Evolutionary conservation across 2,113 vertebrate species (phyloP).

Genomic region (Garra rufa): DNA sequence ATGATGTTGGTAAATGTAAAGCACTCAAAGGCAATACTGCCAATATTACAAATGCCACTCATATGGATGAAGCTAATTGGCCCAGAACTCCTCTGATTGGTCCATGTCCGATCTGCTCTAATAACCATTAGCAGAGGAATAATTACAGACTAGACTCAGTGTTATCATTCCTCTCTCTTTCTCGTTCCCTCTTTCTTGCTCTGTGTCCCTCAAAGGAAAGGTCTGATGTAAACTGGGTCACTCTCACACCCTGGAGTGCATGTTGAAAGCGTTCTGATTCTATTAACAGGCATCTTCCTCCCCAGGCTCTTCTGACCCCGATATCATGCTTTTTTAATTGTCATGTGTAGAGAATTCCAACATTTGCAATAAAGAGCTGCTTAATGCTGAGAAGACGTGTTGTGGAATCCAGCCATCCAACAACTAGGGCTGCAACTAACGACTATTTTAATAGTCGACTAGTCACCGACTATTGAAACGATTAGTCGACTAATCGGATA

Average conservation of each 20-base stretch:
- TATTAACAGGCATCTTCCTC: slow-evolving; percentile 45
- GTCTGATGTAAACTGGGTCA: slow-evolving; percentile 54
- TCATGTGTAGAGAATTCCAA: not conserved
- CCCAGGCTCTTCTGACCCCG: slow-evolving; percentile 37
- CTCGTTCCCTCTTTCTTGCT: not conserved
- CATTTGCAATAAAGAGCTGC: not conserved
- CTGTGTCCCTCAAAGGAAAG: slow-evolving; percentile 8
- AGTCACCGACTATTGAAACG: no score
- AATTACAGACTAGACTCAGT: slow-evolving; percentile 6
- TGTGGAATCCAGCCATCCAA: not conserved
- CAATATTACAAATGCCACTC: not conserved
- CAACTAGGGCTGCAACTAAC: no score
- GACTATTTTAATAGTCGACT: no score
- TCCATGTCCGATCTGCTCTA: slow-evolving; percentile 1
- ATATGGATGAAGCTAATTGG: not conserved
- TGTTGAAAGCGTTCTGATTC: slow-evolving; percentile 41
- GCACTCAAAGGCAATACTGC: not conserved
- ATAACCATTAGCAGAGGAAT: not conserved
- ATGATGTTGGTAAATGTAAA: not conserved
- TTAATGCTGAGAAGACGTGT: slow-evolving; percentile 13
- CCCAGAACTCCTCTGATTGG: slow-evolving; percentile 4
- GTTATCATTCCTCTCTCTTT: slow-evolving; percentile 11
- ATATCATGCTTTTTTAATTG: slow-evolving; percentile 13
- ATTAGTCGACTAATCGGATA: no score
- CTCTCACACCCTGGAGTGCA: slow-evolving; percentile 46